A percentile compares a stretch with the other conserved stretches of the same genome.
Conservation (phyloP, 2,113 vertebrate genomes). For the Nibea coibor region DNA sequence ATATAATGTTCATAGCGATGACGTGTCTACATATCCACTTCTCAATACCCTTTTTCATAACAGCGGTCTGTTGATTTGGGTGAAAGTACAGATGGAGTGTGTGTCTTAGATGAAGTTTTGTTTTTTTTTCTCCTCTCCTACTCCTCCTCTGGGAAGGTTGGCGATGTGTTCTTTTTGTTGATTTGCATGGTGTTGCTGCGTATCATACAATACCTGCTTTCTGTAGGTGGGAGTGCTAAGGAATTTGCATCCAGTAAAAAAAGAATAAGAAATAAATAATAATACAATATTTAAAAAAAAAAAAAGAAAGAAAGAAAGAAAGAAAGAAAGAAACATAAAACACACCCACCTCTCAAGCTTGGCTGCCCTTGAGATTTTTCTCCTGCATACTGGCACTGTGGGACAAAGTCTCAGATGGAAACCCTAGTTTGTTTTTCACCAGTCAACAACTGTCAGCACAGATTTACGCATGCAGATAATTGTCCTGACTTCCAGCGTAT, state of each 20-base stretch:
- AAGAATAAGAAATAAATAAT: not conserved
- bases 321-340: not conserved
- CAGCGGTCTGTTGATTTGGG: not conserved
- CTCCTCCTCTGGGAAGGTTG: slow-evolving; percentile 28
- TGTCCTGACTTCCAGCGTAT: too few relatives aligned
- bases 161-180: slow-evolving; percentile 41
- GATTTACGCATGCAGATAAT: not conserved
- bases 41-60: not conserved
- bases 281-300: too few relatives aligned
- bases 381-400: slow-evolving; percentile 1
- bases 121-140: slow-evolving; percentile 18
- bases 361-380: not conserved
- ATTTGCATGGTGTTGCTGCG: slow-evolving; percentile 32
- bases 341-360: slow-evolving; percentile 11
- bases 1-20: slow-evolving; percentile 6
- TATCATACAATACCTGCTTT: slow-evolving; percentile 40
- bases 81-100: slow-evolving; percentile 26
- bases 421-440: not conserved
- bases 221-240: slow-evolving; percentile 34
- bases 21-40: not conserved
- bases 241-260: slow-evolving; percentile 26
- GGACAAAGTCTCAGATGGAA: not conserved
- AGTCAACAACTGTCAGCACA: not conserved
- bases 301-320: not conserved
- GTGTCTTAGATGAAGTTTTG: slow-evolving; percentile 24